Conservation (phyloP, 2,797 vertebrate species). For the Manis javanica region DNA sequence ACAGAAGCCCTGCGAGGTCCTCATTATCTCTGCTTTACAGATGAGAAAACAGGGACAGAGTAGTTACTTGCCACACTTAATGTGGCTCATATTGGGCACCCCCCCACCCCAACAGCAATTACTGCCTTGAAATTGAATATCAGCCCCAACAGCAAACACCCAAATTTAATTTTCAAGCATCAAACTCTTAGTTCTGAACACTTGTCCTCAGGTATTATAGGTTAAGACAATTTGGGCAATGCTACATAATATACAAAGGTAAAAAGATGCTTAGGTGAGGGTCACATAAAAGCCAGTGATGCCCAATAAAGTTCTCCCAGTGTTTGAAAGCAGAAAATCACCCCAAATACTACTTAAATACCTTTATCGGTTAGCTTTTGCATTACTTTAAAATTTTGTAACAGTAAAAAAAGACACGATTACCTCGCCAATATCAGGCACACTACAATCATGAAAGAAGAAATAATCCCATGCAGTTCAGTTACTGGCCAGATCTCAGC, state of each 20-base stretch:
- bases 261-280: neutral
- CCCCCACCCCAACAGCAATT: neutral
- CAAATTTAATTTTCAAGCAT: neutral
- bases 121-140: neutral
- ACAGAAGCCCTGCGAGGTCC: neutral
- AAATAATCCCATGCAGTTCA: neutral
- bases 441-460: neutral
- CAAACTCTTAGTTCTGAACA: neutral
- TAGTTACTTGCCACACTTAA: neutral
- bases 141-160: neutral
- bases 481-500: neutral
- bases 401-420: neutral
- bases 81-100: neutral
- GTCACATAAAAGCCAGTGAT: slow-evolving; percentile 2
- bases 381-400: neutral
- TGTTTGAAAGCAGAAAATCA: slow-evolving; percentile 34
- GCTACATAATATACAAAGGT: neutral
- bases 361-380: neutral
- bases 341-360: neutral
- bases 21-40: neutral
- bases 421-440: neutral
- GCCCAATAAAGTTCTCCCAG: neutral
- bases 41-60: neutral
- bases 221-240: neutral
- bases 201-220: neutral